Percentiles rank a stretch among this genome's conserved stretches.
Conservation (phyloP, 2,797 vertebrate species). For the Trematomus bernacchii region DNA sequence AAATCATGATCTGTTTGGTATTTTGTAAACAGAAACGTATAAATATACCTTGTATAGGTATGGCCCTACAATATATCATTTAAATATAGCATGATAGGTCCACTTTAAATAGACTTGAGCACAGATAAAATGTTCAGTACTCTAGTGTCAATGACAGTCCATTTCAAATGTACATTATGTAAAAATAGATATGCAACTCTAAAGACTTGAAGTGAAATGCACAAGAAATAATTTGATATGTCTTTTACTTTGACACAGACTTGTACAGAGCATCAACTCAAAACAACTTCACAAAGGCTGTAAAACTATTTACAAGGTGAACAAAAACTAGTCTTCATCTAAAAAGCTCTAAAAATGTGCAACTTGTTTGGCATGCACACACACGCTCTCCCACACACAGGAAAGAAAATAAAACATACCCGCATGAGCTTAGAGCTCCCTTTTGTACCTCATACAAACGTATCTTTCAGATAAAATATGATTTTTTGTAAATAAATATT, state of each 20-base stretch:
- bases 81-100: too few species aligned
- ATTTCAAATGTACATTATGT: not conserved
- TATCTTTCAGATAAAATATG: slow-evolving; percentile 81
- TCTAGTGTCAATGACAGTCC: too few species aligned
- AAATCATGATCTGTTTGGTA: too few species aligned
- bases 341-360: slow-evolving; percentile 93
- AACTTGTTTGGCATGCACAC: slow-evolving; percentile 92
- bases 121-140: not conserved
- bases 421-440: slow-evolving; percentile 79
- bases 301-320: slow-evolving; percentile 96
- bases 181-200: not conserved
- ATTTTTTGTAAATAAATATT: slow-evolving; percentile 82
- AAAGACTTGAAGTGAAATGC: slow-evolving; percentile 12
- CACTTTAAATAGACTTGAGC: not conserved
- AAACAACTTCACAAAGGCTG: slow-evolving; percentile 93
- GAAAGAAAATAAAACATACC: slow-evolving; percentile 65
- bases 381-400: slow-evolving; percentile 69
- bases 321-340: slow-evolving; percentile 86
- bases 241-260: slow-evolving; percentile 88
- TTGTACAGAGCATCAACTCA: slow-evolving; percentile 90
- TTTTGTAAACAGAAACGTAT: too few species aligned
- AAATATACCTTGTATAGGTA: too few species aligned
- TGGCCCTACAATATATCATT: too few species aligned
- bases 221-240: slow-evolving; percentile 55
- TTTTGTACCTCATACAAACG: slow-evolving; percentile 87